Base-by-base conservation (phyloP, 2,888 invertebrate genomes). In the Alloscopus bannaensis region DNA sequence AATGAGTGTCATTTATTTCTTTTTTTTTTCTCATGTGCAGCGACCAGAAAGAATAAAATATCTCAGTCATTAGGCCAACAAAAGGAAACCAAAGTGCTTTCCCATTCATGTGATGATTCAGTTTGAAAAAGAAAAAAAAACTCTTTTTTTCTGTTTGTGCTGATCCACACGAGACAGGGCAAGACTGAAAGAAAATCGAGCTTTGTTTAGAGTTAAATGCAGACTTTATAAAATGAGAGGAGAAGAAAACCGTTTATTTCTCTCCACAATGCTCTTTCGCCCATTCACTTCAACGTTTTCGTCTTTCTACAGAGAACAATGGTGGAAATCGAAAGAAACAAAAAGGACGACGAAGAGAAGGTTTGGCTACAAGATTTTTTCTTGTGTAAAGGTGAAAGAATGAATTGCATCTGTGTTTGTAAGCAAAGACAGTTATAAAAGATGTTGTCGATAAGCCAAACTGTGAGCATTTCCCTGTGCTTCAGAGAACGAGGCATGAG, bases 61-160 rank as follows among this genome's bases (percentile, higher is more conserved):
- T 76, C 47, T 47, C 40, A 76, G 75, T 68, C 68, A 76, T 68
- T 76, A 65, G 55, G 59, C 65, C 65, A 60, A 76, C 75, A 76
- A 76, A 50, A 60, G 68, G 20, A 64, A 64, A 65, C 60, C 28
- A 31, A 64, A 42, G 57, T 31, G 57, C 45, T 65, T 73, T 64
- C 29, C 45, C 65, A 65, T 65, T 73, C 65, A n/a, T n/a, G n/a
- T n/a, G n/a, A n/a, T 65, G n/a, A 42, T 64, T 47, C 52, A 68
- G 64, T 50, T 26, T 29, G 28, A 29, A 60, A 47, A 47, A 47
- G 47, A n/a, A n/a, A n/a, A n/a, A n/a, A n/a, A n/a, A n/a, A n/a
- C 40, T 24, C 55, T 29, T 8, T 45, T 18, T 42, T 40, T 40
- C 42, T 64, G 13, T 36, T 36, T 31, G 6, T 18, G 18, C 16